A percentile compares a stretch with the other conserved stretches of the same genome.
Conservation (phyloP, 2,888 invertebrate genomes). For the Halictus ligatus region DNA sequence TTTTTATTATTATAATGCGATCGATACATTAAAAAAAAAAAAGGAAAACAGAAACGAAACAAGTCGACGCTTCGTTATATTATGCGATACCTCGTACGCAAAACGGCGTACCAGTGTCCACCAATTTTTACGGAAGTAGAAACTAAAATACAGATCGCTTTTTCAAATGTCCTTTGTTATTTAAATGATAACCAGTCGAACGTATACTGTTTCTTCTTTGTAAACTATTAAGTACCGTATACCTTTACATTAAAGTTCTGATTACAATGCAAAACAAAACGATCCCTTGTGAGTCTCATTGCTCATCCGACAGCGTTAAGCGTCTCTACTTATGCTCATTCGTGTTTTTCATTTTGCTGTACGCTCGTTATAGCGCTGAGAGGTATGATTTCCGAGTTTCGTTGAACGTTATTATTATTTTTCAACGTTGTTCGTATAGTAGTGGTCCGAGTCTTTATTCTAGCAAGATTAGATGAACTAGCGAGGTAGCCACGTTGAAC, state of each 20-base stretch:
- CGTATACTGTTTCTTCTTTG: constrained; percentile 11
- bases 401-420: constrained; percentile 76
- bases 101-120: not conserved
- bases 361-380: constrained; percentile 71
- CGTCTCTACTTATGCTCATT: constrained; percentile 34
- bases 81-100: not conserved
- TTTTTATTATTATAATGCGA: constrained; percentile 25
- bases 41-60: not conserved
- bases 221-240: constrained; percentile 27
- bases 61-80: constrained; percentile 26
- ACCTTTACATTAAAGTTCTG: constrained; percentile 37
- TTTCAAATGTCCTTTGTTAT: constrained; percentile 18
- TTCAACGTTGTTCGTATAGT: constrained; percentile 70
- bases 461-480: constrained; percentile 64
- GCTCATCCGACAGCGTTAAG: not conserved
- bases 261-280: constrained; percentile 43
- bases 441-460: constrained; percentile 59
- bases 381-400: constrained; percentile 79
- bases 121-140: constrained; percentile 34
- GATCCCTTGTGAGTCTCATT: constrained; percentile 18
- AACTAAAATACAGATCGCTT: constrained; percentile 36
- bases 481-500: constrained; percentile 71
- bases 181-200: constrained; percentile 24
- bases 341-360: constrained; percentile 65
- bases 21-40: constrained; percentile 22